Evolutionary conservation across 2,113 vertebrate species (phyloP).

Genomic region (Montifringilla adamsi): DNA sequence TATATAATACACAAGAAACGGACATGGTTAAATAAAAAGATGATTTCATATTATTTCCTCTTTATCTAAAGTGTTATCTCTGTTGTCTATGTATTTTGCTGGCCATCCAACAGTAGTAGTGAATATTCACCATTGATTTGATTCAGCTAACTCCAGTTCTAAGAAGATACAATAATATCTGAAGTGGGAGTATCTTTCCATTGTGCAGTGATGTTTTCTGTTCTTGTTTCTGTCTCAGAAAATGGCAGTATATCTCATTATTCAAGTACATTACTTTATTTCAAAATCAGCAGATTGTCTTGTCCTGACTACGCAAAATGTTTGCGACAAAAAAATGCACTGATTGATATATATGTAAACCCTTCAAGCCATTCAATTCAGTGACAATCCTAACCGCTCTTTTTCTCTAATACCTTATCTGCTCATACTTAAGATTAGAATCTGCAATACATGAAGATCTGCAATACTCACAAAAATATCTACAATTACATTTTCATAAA

Average conservation of each 20-base stretch:
- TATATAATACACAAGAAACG: not conserved
- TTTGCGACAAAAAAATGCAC: not conserved
- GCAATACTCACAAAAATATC: not conserved
- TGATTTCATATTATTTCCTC: not conserved
- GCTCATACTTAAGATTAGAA: not conserved
- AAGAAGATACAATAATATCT: not conserved
- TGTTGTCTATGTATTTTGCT: not conserved
- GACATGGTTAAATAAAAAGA: not conserved
- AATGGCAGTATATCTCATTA: not conserved
- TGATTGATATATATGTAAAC: not conserved
- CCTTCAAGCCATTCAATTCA: not conserved
- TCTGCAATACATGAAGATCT: not conserved
- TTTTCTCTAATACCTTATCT: not conserved
- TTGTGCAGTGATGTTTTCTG: not conserved
- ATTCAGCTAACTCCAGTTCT: not conserved
- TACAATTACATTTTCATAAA: not conserved
- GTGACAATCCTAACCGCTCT: not conserved
- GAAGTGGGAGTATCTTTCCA: not conserved
- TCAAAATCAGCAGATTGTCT: not conserved
- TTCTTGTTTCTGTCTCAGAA: not conserved
- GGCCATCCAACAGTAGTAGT: not conserved
- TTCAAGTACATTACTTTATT: not conserved
- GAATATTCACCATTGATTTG: not conserved
- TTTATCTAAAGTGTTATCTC: not conserved
- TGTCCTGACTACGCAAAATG: not conserved